Conservation (phyloP, 2,888 invertebrate species). For the Thyatira batis region DNA sequence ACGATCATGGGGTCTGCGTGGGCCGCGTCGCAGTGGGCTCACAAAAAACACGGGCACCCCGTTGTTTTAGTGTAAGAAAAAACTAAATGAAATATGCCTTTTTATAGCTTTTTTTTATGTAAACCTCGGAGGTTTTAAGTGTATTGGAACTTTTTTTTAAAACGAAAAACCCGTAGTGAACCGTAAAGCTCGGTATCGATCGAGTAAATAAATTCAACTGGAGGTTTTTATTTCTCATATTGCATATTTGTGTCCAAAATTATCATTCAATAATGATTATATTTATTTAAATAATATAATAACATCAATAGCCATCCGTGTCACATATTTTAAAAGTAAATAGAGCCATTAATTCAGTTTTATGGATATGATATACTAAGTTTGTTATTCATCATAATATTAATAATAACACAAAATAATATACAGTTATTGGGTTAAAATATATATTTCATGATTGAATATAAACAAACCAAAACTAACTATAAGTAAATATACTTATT, state of each 20-base stretch:
- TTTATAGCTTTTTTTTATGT: slow-evolving; percentile 71
- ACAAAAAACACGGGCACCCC: slow-evolving; percentile 78
- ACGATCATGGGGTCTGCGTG: slow-evolving; percentile 68
- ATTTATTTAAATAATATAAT: slow-evolving; percentile 27
- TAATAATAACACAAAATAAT: too few species aligned
- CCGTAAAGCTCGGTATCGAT: slow-evolving; percentile 34
- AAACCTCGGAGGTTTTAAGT: slow-evolving; percentile 67
- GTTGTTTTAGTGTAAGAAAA: slow-evolving; percentile 73
- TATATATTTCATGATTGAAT: too few species aligned
- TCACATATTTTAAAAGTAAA: slow-evolving; percentile 8
- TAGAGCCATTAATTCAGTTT: slow-evolving; percentile 10
- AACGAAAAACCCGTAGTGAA: slow-evolving; percentile 60
- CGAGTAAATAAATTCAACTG: slow-evolving; percentile 33
- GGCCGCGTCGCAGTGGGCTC: slow-evolving; percentile 63
- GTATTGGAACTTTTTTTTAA: slow-evolving; percentile 52
- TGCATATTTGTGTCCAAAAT: slow-evolving; percentile 30
- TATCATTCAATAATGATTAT: slow-evolving; percentile 34
- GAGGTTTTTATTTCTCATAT: slow-evolving; percentile 31
- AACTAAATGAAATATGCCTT: slow-evolving; percentile 77
- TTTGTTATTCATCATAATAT: neutral
- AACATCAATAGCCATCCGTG: slow-evolving; percentile 11
- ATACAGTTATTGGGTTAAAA: too few species aligned
- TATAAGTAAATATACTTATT: too few species aligned
- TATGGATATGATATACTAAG: neutral
- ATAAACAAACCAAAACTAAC: too few species aligned